Base-by-base conservation (phyloP, 2,888 invertebrate genomes). In the Pseudococcus longispinus region DNA sequence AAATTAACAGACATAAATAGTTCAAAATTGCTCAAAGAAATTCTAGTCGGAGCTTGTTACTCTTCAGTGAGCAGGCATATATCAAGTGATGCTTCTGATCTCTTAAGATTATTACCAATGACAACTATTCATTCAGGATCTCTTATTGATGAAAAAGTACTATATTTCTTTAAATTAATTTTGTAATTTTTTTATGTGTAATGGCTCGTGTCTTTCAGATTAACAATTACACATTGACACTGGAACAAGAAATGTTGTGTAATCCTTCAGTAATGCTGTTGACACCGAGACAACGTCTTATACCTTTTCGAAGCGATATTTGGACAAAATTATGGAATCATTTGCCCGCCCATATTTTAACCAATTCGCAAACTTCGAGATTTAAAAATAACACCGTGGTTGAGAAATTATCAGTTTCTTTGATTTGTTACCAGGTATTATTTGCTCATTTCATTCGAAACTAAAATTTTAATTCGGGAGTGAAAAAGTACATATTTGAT, bases 291-390 rank as follows among this genome's bases (percentile, higher is more conserved):
- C 96, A 96, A 91, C 93, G 96, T 88, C 93, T 96, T 82, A 93
- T 95, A n/a, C 96, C 96, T 87, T 96, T 95, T 91, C 92, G 94
- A 84, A 94, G 94, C 88, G 96, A 96, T 91, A 93, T 95, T 89
- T 96, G 96, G 96, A 96, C 95, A 65, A 93, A 94, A 88, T 91
- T 96, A 89, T 96, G 96, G 95, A 94, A 94, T 89, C 93, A 94
- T 88, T 92, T 89, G 23, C 88, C 89, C 0, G 88, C 86, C 20
- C 88, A 88, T 80, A 87, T 85, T 82, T 83, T 87, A 37, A 87
- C 87, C 0, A 80, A 88, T 65, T 88, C 88, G 11, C 88, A 88
- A 26, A 88, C 88, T 32, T 87, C 91, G 18, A 93, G 94, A 87
- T 95, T 95, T 89, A 92, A 92, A 87, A 94, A 95, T 0, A 92